Conservation (phyloP, 37 sponge, comb jelly and placozoan genomes). For the Axinella damicornis region DNA sequence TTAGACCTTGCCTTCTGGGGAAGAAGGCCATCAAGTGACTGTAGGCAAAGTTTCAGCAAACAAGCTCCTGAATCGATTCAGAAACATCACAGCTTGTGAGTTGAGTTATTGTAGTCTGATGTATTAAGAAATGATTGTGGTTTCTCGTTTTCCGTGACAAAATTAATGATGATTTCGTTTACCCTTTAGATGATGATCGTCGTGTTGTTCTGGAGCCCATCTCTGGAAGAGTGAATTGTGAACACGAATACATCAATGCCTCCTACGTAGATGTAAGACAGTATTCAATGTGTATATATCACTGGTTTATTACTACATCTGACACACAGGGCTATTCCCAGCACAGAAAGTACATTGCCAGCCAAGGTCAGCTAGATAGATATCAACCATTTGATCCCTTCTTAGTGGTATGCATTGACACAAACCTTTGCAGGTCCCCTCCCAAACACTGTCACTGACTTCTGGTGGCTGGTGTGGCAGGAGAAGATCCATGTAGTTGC, state of each 20-base stretch:
- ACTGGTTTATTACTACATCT: too few relatives aligned
- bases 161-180: too few relatives aligned
- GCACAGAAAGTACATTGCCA: conserved; percentile 46
- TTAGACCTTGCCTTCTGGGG: conserved; percentile 26
- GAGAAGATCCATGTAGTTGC: conserved; percentile 13
- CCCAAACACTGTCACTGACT: conserved; percentile 47
- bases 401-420: too few relatives aligned
- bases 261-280: conserved; percentile 56
- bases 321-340: conserved; percentile 55
- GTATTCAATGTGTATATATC: too few relatives aligned
- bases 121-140: too few relatives aligned
- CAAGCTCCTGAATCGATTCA: conserved; percentile 39
- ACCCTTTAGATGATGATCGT: conserved; percentile 56
- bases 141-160: too few relatives aligned
- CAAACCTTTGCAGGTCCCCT: background rate
- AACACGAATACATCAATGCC: conserved; percentile 64
- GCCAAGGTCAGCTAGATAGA: conserved; percentile 48
- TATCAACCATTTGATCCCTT: too few relatives aligned
- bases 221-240: conserved; percentile 21
- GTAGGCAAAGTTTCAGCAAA: conserved; percentile 2
- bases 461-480: conserved; percentile 67
- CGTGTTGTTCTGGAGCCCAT: conserved; percentile 49
- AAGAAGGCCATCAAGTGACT: background rate
- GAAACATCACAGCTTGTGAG: conserved; percentile 46
- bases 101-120: background rate